Conservation (phyloP, 2,797 vertebrate genomes). For the Hyperoplus immaculatus region DNA sequence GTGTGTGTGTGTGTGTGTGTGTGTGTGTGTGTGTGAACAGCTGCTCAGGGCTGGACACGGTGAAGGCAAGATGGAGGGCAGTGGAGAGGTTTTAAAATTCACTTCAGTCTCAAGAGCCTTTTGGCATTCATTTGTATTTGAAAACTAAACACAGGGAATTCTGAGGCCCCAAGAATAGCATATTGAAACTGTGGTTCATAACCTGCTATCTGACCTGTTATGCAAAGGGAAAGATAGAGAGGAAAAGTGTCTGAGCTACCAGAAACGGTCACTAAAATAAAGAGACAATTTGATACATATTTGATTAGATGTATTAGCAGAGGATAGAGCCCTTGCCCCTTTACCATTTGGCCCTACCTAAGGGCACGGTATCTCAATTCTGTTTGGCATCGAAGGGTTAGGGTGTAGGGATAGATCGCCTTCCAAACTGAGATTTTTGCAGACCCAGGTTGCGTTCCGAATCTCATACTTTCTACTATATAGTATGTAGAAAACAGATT, state of each 20-base stretch:
- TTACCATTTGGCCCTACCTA: no score
- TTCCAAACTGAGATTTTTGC: no score
- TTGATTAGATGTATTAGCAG: neutral
- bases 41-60: slow-evolving; percentile 40
- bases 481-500: no score
- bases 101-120: slow-evolving; percentile 22
- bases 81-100: neutral
- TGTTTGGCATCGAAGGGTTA: no score
- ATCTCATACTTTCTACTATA: no score
- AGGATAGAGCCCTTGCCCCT: neutral
- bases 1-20: slow-evolving; percentile 30
- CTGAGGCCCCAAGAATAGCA: neutral
- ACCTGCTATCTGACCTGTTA: neutral
- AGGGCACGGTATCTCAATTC: no score
- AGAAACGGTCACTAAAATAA: neutral
- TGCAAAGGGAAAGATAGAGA: neutral
- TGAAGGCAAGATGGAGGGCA: slow-evolving; percentile 12
- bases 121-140: slow-evolving; percentile 3
- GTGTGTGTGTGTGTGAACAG: slow-evolving; percentile 59
- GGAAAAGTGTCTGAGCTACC: neutral
- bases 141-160: slow-evolving; percentile 17
- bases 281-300: neutral
- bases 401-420: no score
- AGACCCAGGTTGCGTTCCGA: no score
- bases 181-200: neutral